Base-by-base conservation (phyloP, 2,797 vertebrate species). In the Micropoecilia bifurca region DNA sequence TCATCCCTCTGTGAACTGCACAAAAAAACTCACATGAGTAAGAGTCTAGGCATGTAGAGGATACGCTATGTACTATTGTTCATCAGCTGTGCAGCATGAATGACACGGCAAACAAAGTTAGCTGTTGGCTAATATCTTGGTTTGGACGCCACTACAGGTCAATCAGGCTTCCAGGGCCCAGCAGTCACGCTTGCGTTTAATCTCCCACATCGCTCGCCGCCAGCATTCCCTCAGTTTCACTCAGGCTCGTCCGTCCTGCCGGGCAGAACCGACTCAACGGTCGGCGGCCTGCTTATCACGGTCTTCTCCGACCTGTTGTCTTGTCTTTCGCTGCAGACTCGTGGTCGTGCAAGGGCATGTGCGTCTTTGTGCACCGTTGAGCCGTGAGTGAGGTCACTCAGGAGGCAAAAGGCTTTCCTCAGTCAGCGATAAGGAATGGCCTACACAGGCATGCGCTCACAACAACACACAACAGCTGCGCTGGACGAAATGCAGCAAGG, bases 211-310 rank as follows among this genome's bases (percentile, higher is more conserved):
- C 18, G 20, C 73, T 82, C 77, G 45, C 80, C 83, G 73, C 89
- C 80, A 88, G 85, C 91, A 88, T 90, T 91, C 90, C 91, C 69
- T 47, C 20, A 81, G 76, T 81, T 87, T 84, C 81, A 74, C 79
- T 48, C 81, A 84, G 85, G 61, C 87, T 89, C 90, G 87, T 90
- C 86, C 90, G 84, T 91, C 92, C 91, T 57, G 82, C 91, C 85
- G 89, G 81, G 90, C 81, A 73, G 85, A 78, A 87, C 59, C 88
- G 75, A 82, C 81, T 85, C n/a, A 6, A 80, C 69, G n/a, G 74
- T 85, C 43, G 66, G 80, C 76, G 79, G 81, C 89, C 83, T 89
- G 89, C 87, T 80, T 82, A 82, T 92, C 92, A 88, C 47, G 84
- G 88, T 87, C 78, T 76, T 86, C 13, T 69, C 83, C 85, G 89